These are phyloP conservation scores for Pteruthius melanotis DNA, from an alignment of 2,113 vertebrate genomes.

Conservation along the genomic window DNA sequence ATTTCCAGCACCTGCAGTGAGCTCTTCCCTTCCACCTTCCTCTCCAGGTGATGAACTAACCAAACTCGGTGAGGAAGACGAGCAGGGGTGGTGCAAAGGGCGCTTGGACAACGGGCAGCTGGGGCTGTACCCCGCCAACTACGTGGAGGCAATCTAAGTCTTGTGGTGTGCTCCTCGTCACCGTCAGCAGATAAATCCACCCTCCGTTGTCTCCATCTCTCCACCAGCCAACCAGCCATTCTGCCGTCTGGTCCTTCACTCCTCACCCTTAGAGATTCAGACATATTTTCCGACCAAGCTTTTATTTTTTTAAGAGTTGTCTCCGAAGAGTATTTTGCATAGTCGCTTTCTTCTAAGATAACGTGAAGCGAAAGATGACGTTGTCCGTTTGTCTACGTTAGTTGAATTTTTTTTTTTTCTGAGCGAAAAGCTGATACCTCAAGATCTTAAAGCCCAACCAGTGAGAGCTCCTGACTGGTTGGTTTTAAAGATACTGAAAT, in stretches of 20 bases:
- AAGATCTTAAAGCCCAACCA: slow-evolving; percentile 67
- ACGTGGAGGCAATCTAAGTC: slow-evolving; percentile 92
- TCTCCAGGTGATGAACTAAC: slow-evolving; percentile 89
- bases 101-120: slow-evolving; percentile 91
- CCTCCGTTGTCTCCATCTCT: slow-evolving; percentile 57
- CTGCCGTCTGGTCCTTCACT: slow-evolving; percentile 55
- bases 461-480: slow-evolving; percentile 46
- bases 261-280: slow-evolving; percentile 77
- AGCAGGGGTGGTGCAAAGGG: slow-evolving; percentile 98
- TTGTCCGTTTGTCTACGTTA: slow-evolving; percentile 8
- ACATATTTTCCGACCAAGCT: slow-evolving; percentile 83
- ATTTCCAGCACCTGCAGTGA: background rate
- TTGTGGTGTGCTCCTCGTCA: slow-evolving; percentile 40
- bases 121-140: slow-evolving; percentile 98
- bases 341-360: slow-evolving; percentile 59
- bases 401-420: background rate
- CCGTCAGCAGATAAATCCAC: slow-evolving; percentile 49
- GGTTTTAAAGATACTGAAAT: slow-evolving; percentile 65
- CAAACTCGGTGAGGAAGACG: slow-evolving; percentile 96
- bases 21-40: background rate
- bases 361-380: slow-evolving; percentile 44
- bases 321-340: slow-evolving; percentile 72
- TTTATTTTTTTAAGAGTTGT: slow-evolving; percentile 84
- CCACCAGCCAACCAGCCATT: slow-evolving; percentile 61
- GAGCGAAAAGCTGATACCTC: slow-evolving; percentile 59